Evolutionary conservation across 2,113 vertebrate species (phyloP), one percentile per base, ranked within the genome.

Genomic region (Osmerus mordax): DNA sequence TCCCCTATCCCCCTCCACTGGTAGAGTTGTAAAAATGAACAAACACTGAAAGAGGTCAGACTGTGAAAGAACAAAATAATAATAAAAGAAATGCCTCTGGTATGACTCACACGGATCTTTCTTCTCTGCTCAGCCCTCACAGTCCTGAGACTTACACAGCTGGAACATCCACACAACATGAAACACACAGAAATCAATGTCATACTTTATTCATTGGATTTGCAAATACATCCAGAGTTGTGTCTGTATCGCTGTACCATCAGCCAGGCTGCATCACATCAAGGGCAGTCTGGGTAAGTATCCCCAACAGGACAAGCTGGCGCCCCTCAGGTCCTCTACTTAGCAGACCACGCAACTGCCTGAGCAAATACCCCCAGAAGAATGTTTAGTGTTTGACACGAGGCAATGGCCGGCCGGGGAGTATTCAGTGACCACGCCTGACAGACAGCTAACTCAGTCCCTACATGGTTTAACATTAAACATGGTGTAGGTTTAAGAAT

Each of bases 61-160:
- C 89, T 93, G 90, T 91, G 87, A 91, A 90, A 84, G 70, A 88
- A 87, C 75, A 65, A 73, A 90, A 88, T 84, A 66, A 74, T 68
- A 61, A 74, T 68, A 61, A 66, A 78, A 36, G 77, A 79, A 82
- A 82, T 73, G 71, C 79, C 84, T 81, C 3, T 56, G 84, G 32
- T 71, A 54, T 58, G 83, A 73, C 75, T 84, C 32, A 36, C 32
- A 36, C 7, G 4, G 52, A 52, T 36, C 51, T 11, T 68, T 71
- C 13, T n/a, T 61, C 52, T 77, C 64, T 19, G 77, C 55, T 69
- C 18, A 80, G 80, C 53, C 60, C 25, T 56, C 23, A 11, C 41
- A 12, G 41, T 7, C n/a, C 60, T 69, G 55, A 47, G 41, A 2
- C 41, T 47, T 47, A 47, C 9, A 47, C 9, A 47, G 2, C 9